A percentile compares a stretch with the other conserved stretches of the same genome.
phyloP scores from a whole-genome alignment of 2,888 invertebrate genomes.

The Dolichomitus sp. region DNA sequence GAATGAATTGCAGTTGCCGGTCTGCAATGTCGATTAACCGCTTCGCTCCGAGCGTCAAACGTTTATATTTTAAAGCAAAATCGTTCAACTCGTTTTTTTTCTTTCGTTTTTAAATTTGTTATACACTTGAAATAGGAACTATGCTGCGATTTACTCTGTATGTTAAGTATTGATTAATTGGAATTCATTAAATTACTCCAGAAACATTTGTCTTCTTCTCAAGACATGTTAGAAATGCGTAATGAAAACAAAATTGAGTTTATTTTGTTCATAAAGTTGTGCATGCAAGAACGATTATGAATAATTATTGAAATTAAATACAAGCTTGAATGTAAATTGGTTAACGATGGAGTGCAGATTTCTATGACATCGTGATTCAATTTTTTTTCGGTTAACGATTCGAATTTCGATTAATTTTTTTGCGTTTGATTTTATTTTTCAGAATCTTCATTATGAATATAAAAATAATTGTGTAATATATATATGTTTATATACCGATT shows the following conservation, averaged over 20 bases:
- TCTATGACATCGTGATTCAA: neutral
- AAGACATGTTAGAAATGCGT: conserved; percentile 2
- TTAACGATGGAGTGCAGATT: conserved; percentile 6
- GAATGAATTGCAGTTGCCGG: neutral
- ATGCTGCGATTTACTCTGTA: neutral
- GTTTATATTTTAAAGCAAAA: neutral
- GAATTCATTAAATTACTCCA: neutral
- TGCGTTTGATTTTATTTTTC: neutral
- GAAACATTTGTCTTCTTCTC: neutral
- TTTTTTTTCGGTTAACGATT: conserved; percentile 4
- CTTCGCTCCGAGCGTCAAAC: conserved; percentile 16
- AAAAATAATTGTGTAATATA: conserved; percentile 22
- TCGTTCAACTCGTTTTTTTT: neutral
- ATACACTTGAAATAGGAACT: neutral
- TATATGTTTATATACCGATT: conserved; percentile 22
- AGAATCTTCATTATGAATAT: conserved; percentile 13
- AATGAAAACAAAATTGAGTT: neutral
- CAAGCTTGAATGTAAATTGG: neutral
- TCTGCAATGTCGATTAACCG: conserved; percentile 14
- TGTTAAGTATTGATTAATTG: neutral
- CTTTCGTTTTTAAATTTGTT: neutral
- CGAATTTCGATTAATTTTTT: neutral
- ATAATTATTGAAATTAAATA: neutral
- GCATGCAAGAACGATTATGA: neutral
- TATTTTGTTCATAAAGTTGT: neutral